Evolutionary conservation across 2,113 vertebrate species (phyloP).

Genomic region (Bothrops jararaca): DNA sequence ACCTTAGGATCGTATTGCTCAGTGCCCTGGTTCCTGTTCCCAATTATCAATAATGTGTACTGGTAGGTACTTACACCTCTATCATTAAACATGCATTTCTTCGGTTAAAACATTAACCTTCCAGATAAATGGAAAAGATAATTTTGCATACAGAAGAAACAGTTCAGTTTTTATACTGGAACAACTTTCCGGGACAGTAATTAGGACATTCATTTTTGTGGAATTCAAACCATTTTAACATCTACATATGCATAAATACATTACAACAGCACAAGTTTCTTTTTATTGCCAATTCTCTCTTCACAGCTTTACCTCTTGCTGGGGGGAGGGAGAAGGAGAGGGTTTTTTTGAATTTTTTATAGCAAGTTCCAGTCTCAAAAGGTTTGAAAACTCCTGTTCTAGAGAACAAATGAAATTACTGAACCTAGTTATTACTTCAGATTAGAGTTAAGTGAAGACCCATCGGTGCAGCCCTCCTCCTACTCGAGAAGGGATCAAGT

Average conservation of each 20-base stretch:
- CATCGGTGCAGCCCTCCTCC: background rate
- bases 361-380: background rate
- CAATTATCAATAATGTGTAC: background rate
- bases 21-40: background rate
- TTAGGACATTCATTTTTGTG: background rate
- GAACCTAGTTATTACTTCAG: background rate
- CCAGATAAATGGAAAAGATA: background rate
- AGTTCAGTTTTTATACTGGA: background rate
- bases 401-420: background rate
- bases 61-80: background rate
- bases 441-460: background rate
- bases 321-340: background rate
- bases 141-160: background rate
- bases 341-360: background rate
- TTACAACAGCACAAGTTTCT: background rate
- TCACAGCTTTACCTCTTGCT: background rate
- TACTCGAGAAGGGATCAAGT: background rate
- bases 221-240: background rate
- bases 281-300: background rate
- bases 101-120: background rate
- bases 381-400: background rate
- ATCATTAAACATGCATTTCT: background rate
- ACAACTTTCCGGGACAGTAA: background rate
- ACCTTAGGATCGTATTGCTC: background rate
- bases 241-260: background rate